Evolutionary conservation across 1,140 invertebrate genomes (phyloP), one percentile per base, ranked within the genome.

Genomic region (Linepithema humile): DNA sequence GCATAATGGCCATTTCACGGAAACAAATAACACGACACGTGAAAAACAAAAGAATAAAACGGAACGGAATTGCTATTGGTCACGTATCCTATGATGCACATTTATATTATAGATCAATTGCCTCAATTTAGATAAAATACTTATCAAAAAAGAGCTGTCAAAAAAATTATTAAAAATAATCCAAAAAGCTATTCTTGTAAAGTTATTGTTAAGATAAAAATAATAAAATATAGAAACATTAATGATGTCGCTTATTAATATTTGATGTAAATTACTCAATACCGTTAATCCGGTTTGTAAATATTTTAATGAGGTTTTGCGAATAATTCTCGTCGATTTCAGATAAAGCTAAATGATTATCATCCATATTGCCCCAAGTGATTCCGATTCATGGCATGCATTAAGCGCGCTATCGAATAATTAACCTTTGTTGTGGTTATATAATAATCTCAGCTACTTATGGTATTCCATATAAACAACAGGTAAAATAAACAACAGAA

Each of bases 71-170:
- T 86, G 80, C 80, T 75, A 48, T 75, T 85, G 64, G 73, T 38
- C 70, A 73, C 43, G 70, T 43, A 38, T 78, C 4, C 57, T 74
- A n/a, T 53, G 55, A 10, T 26, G 59, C 20, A 60, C 86, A 78
- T 29, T 72, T 84, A 83, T 87, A 86, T 88, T 86, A 80, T 57
- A 53, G 23, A 88, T 86, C 84, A 88, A 86, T 84, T 78, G 59
- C 57, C 10, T 77, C 26, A 53, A n/a, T 64, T 10, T 53, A 55
- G 35, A 64, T 43, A 67, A 53, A 67, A 40, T 2, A 55, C 57
- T 5, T 78, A 0, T 40, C 1, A 23, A 5, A 55, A 53, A 20
- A 29, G 69, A n/a, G 10, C 50, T 0, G 0, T 4, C 5, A 23
- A 35, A 15, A 1, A 35, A 40, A 4, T n/a, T 20, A 26, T 26